Conservation (phyloP, 1,140 invertebrate species). For the Diplogasteroides magnus region DNA sequence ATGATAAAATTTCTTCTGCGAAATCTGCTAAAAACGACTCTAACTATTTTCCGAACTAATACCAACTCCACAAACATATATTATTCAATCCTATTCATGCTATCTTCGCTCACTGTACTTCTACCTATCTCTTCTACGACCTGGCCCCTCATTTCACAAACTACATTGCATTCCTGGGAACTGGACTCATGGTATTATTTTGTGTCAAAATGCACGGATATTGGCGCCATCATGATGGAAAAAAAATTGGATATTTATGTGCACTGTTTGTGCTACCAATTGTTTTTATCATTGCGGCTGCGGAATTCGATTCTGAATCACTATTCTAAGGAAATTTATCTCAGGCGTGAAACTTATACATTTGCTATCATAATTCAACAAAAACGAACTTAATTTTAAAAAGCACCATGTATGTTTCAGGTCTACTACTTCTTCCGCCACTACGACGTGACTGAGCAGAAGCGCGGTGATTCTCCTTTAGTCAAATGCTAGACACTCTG, state of each 20-base stretch:
- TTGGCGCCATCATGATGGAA: too few relatives aligned
- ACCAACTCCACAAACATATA: too few relatives aligned
- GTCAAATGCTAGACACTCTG: neutral
- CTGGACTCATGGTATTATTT: too few relatives aligned
- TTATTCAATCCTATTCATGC: conserved; percentile 56
- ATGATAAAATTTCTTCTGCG: too few relatives aligned
- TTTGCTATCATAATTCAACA: too few relatives aligned
- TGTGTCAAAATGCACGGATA: too few relatives aligned
- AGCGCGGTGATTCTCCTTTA: neutral
- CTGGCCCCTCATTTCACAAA: conserved; percentile 25
- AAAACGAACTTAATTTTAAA: too few relatives aligned
- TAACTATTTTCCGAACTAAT: too few relatives aligned
- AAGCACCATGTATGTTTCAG: neutral
- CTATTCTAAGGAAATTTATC: neutral
- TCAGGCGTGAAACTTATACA: neutral
- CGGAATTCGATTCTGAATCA: neutral
- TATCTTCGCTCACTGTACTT: conserved; percentile 59
- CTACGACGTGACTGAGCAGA: neutral
- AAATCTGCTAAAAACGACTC: neutral
- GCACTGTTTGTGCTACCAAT: neutral
- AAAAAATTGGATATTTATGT: neutral
- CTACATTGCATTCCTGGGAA: neutral
- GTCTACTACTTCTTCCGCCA: neutral
- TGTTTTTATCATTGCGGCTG: neutral
- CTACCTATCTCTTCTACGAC: conserved; percentile 37